phyloP scores from a whole-genome alignment of 2,888 invertebrate species.

The Ochropleura leucogaster region DNA sequence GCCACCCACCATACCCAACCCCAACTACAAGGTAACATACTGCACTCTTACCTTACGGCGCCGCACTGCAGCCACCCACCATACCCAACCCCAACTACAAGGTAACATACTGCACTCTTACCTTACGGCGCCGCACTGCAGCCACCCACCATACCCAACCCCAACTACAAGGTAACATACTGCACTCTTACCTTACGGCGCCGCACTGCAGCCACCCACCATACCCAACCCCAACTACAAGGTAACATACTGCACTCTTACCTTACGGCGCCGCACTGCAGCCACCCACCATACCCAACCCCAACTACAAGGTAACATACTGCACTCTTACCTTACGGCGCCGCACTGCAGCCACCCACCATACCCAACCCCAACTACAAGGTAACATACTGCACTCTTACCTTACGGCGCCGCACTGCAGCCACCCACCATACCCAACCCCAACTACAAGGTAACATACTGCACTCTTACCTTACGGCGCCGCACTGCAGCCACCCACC shows the following conservation, averaged over 20 bases:
- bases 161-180: conserved; percentile 93
- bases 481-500: conserved; percentile 94
- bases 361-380: conserved; percentile 97
- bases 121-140: conserved; percentile 92
- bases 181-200: conserved; percentile 72
- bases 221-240: conserved; percentile 97
- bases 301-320: conserved; percentile 93
- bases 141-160: conserved; percentile 96
- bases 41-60: conserved; percentile 72
- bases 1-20: conserved; percentile 96
- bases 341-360: conserved; percentile 94
- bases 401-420: conserved; percentile 92
- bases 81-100: conserved; percentile 97
- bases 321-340: conserved; percentile 72
- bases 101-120: conserved; percentile 68
- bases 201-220: conserved; percentile 94
- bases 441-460: conserved; percentile 93
- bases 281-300: conserved; percentile 96
- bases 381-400: conserved; percentile 68
- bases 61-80: conserved; percentile 94
- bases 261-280: conserved; percentile 92
- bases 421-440: conserved; percentile 96
- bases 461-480: conserved; percentile 72
- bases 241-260: conserved; percentile 68
- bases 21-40: conserved; percentile 93